A percentile compares a stretch with the other conserved stretches of the same genome.
phyloP scores from a whole-genome alignment of 1,140 invertebrate species.

The Heliconius congener region DNA sequence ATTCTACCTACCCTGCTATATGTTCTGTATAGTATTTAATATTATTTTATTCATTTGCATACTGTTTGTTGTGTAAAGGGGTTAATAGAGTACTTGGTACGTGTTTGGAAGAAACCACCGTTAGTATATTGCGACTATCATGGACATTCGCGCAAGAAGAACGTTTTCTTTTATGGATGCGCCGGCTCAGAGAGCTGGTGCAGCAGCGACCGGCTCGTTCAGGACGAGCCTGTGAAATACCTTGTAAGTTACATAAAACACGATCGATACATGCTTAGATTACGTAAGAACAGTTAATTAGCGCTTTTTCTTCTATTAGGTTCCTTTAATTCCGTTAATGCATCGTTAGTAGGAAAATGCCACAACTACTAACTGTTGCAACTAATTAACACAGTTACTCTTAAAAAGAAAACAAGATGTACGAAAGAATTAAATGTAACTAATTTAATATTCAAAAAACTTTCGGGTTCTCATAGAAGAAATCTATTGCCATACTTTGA shows the following conservation, averaged over 20 bases:
- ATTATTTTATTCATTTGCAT: slow-evolving; percentile 1
- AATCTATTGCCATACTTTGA: not conserved
- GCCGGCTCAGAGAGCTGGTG: slow-evolving; percentile 86
- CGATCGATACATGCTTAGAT: not conserved
- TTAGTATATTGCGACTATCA: slow-evolving; percentile 94
- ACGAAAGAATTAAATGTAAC: not conserved
- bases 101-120: slow-evolving; percentile 83
- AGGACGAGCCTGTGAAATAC: slow-evolving; percentile 83
- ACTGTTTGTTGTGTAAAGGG: slow-evolving; percentile 65
- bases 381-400: not conserved
- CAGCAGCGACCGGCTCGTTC: slow-evolving; percentile 80
- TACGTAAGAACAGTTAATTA: slow-evolving; percentile 27
- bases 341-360: slow-evolving; percentile 25
- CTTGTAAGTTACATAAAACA: slow-evolving; percentile 76
- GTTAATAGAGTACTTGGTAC: slow-evolving; percentile 84
- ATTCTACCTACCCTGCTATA: no score
- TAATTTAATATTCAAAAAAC: not conserved
- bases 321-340: slow-evolving; percentile 30
- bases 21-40: not conserved
- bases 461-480: no score
- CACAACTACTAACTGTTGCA: not conserved
- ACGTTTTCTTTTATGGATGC: slow-evolving; percentile 95
- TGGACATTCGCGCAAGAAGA: slow-evolving; percentile 93
- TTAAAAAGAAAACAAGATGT: not conserved
- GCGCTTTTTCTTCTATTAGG: slow-evolving; percentile 23